phyloP scores from a whole-genome alignment of 2,888 invertebrate species.

The Andrena haemorrhoa region DNA sequence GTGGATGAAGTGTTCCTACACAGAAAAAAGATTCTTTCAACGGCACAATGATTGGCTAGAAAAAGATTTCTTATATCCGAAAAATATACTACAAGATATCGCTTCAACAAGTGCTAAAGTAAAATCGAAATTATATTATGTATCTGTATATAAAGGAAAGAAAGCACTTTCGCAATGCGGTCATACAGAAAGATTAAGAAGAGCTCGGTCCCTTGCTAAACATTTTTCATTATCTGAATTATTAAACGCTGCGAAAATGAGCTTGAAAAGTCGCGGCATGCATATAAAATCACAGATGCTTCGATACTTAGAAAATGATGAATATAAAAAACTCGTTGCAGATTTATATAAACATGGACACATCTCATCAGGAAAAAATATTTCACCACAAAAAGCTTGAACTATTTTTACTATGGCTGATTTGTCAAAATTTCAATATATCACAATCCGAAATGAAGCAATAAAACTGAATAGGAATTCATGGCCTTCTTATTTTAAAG shows the following conservation, averaged over 20 bases:
- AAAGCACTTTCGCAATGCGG: not conserved
- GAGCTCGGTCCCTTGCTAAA: not conserved
- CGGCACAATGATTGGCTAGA: not conserved
- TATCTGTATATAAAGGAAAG: not conserved
- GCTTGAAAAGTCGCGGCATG: slow-evolving; percentile 10
- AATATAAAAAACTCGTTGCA: no score
- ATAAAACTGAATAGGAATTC: no score
- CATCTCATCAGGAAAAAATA: not conserved
- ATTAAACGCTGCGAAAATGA: slow-evolving; percentile 9
- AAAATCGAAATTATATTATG: not conserved
- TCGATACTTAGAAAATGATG: slow-evolving; percentile 8
- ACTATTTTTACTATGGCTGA: slow-evolving; percentile 22
- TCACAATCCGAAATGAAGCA: slow-evolving; percentile 26
- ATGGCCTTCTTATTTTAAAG: no score
- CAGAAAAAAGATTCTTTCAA: not conserved
- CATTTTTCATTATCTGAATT: slow-evolving; percentile 14
- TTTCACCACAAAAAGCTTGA: slow-evolving; percentile 5
- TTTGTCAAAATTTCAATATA: slow-evolving; percentile 22
- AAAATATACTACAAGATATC: not conserved
- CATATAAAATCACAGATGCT: slow-evolving; percentile 7
- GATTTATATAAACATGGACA: not conserved
- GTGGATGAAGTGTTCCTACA: not conserved
- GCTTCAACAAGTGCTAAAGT: not conserved
- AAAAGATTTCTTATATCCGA: slow-evolving; percentile 10
- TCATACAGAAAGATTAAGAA: not conserved